Evolutionary conservation across 2,888 invertebrate genomes (phyloP), one percentile per base, ranked within the genome.

Genomic region (Drosophila peninsularis): DNA sequence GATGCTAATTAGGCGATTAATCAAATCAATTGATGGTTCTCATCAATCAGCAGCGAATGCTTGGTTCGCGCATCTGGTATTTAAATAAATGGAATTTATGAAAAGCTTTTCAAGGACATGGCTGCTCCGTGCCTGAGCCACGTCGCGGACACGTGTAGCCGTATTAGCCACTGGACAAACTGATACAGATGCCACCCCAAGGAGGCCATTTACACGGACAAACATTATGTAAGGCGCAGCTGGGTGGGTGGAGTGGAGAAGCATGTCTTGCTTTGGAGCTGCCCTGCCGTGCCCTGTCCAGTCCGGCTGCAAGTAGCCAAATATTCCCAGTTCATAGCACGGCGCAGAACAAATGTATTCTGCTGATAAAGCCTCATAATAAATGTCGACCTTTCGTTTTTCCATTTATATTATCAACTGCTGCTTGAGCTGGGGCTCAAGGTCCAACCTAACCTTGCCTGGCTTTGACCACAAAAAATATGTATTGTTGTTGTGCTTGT

Each of bases 331-430:
- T 82, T 89, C 85, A 85, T 76, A 83, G 80, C 81, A 82, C 73
- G 82, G 83, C 83, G 82, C 80, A 78, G 87, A 79, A 90, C 87
- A 91, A 92, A 91, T 92, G 91, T 91, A 88, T 91, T 87, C 77
- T 89, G 75, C 92, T 91, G 92, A 91, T 92, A 91, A 91, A 90
- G 91, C 84, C 88, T 88, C 88, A 91, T 91, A 91, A 92, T 91
- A 92, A 91, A 91, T 92, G 91, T 90, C 91, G 87, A 91, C 92
- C 91, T 92, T 92, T 91, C 91, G 90, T 91, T 92, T 92, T 90
- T 90, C 91, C 91, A 91, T 92, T 91, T 91, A 92, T 91, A 90
- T 91, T 91, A 90, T 90, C 85, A 90, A 88, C 88, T 80, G 65
- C 61, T 73, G 45, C 62, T 58, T 47, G 63, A 52, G 55, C 60